Conservation (phyloP, 2,797 vertebrate species). For the Anguilla marmorata region DNA sequence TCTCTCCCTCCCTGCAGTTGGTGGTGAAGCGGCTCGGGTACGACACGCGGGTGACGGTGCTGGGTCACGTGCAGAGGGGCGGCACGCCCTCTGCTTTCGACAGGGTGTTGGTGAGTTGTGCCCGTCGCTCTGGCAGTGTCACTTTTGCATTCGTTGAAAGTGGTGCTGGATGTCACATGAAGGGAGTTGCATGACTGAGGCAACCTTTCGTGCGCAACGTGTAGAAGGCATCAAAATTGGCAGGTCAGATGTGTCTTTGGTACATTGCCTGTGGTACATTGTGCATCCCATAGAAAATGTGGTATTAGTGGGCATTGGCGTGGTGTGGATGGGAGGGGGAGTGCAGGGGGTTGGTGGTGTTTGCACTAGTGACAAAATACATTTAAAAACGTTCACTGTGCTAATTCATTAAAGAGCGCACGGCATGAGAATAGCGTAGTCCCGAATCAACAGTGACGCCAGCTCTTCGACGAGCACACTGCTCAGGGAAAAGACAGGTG, state of each 20-base stretch:
- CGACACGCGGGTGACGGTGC: constrained; percentile 91
- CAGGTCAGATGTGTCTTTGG: background rate
- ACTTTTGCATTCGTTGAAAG: background rate
- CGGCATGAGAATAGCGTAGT: no score
- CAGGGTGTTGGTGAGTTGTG: constrained; percentile 70
- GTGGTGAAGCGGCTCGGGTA: constrained; percentile 85
- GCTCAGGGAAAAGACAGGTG: no score
- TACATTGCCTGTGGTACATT: no score
- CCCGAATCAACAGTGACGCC: no score
- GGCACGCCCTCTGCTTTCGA: constrained; percentile 94
- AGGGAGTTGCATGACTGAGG: background rate
- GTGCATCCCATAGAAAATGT: no score
- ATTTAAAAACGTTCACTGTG: no score
- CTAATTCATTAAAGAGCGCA: no score
- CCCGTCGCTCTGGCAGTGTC: background rate
- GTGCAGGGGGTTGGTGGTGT: no score
- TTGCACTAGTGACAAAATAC: no score
- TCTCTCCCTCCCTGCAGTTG: constrained; percentile 67
- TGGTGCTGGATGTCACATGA: background rate
- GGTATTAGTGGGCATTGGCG: no score
- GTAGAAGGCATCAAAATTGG: background rate
- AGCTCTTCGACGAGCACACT: no score
- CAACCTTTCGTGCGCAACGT: background rate
- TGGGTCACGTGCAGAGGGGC: constrained; percentile 93
- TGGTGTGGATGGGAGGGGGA: no score